Evolutionary conservation across 53 echinoderm and acorn worm species (phyloP).

Genomic region (Temnopleurus reevesii): DNA sequence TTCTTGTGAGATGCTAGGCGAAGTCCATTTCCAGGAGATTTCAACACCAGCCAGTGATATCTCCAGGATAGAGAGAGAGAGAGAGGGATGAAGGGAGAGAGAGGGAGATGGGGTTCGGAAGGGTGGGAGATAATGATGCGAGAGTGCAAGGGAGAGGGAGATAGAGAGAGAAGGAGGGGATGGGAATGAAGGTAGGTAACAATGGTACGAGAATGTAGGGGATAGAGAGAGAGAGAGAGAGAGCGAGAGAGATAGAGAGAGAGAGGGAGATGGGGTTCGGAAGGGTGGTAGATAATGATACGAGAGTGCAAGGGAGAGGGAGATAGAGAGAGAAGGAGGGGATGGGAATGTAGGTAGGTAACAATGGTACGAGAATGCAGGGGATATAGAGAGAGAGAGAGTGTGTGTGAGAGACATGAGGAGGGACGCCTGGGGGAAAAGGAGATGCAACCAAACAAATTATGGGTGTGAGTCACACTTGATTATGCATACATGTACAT

Average conservation of each 20-base stretch:
- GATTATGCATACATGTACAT: conserved; percentile 1
- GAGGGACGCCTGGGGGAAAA: background rate
- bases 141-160: background rate
- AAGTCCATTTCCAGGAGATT: no score
- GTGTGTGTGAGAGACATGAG: background rate
- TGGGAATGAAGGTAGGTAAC: background rate
- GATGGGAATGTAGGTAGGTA: background rate
- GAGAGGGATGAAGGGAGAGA: background rate
- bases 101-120: background rate
- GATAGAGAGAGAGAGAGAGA: background rate
- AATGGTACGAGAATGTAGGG: background rate
- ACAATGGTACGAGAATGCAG: background rate
- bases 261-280: background rate
- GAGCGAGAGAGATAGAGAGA: background rate
- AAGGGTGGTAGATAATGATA: background rate
- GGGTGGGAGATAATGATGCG: background rate
- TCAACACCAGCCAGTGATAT: background rate
- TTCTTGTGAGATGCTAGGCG: no score
- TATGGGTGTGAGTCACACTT: conserved; percentile 32
- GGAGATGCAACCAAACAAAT: conserved; percentile 15
- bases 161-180: background rate
- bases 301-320: background rate
- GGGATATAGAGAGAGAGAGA: background rate
- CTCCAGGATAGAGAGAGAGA: background rate
- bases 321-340: background rate